These are phyloP conservation scores for Triplophysa tibetana DNA, from an alignment of 2,113 vertebrate genomes.

Conservation along the genomic window DNA sequence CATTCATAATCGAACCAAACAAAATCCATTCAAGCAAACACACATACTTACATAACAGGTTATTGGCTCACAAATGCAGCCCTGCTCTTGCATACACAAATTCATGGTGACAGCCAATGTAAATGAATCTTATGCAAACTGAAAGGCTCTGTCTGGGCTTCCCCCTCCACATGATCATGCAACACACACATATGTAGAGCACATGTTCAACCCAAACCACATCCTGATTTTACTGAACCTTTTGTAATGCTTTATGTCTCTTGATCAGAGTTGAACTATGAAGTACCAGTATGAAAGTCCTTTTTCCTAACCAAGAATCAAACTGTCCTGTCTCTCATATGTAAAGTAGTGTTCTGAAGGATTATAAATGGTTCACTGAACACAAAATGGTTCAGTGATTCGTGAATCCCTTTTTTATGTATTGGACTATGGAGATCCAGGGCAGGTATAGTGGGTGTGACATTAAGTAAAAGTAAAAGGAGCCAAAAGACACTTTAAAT, in stretches of 20 bases:
- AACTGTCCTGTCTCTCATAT: too few species aligned
- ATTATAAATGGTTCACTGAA: too few species aligned
- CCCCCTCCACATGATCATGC: not conserved
- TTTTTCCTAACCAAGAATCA: too few species aligned
- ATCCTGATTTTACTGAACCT: conserved; percentile 10
- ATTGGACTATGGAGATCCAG: too few species aligned
- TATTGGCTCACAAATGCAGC: not conserved
- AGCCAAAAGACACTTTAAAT: too few species aligned
- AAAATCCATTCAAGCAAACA: not conserved
- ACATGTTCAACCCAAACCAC: conserved; percentile 30
- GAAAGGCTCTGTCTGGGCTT: not conserved
- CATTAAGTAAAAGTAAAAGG: too few species aligned
- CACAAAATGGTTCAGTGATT: too few species aligned
- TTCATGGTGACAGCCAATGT: conserved; percentile 9
- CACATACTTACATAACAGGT: not conserved
- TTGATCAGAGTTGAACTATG: not conserved
- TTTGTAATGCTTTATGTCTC: conserved; percentile 12
- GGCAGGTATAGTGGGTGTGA: too few species aligned
- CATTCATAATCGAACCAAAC: too few species aligned
- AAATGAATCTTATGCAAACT: conserved; percentile 28
- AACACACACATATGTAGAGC: conserved; percentile 30
- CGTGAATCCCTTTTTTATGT: too few species aligned
- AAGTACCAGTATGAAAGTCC: too few species aligned
- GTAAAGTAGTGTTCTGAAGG: too few species aligned
- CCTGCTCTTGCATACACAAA: not conserved